Evolutionary conservation across 2,113 vertebrate genomes (phyloP), one percentile per base, ranked within the genome.

Genomic region (Trichechus manatus): DNA sequence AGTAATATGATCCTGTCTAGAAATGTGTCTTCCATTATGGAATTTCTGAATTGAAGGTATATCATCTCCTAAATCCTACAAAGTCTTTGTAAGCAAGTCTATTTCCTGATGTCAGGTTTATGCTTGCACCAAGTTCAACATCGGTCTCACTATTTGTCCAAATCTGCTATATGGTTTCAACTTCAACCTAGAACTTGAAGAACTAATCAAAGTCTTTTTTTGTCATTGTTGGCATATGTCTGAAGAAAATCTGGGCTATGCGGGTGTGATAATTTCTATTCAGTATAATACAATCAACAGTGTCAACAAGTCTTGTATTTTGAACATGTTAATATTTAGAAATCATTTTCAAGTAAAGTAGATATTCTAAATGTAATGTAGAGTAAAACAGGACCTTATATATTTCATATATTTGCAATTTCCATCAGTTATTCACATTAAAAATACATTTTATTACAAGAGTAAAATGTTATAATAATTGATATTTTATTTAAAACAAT

Each of bases 281-380:
- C 13, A 75, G 1, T 94, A 25, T 31, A 84, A 79, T 15, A 74
- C 22, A 87, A 47, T 68, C 20, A 53, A 9, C 17, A n/a, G 68
- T 66, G 15, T 14, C 4, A 47, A 47, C 6, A 70, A 90, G 5
- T 5, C 56, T 75, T 75, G 2, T 42, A 25, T 53, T 89, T 74
- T 88, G 31, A 64, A 70, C 4, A 70, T 53, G 44, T 42, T 44
- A 64, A 27, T 50, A 75, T 63, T 2, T 1, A 66, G 78, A 75
- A 70, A 8, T 91, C 31, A 83, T 68, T 90, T 92, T 84, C 53
- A 91, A 93, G 56, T 68, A 47, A 91, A 93, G 56, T 68, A 47
- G 6, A 47, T 87, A 85, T 85, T 74, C 6, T 44, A 89, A 85
- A 75, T 6, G 44, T 5, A 74, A 63, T 6, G 3, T 1, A 61